Conservation (phyloP, 2,797 vertebrate genomes). For the Lacerta bilineata region DNA sequence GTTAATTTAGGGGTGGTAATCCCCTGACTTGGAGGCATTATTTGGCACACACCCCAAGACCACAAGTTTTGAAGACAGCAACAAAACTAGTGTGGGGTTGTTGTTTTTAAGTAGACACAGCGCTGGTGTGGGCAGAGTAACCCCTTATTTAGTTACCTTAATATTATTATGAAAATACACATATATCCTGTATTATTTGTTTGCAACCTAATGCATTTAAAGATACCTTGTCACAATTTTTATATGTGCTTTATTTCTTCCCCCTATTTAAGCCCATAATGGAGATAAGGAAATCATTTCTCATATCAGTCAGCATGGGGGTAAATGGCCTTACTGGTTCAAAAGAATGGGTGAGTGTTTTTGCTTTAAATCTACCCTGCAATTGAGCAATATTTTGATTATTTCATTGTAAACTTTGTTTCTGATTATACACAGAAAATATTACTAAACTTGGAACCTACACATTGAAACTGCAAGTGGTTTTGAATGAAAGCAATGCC, state of each 20-base stretch:
- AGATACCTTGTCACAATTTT: not conserved
- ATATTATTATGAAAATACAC: not conserved
- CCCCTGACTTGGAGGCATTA: no score
- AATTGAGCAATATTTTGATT: constrained; percentile 33
- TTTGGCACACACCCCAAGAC: no score
- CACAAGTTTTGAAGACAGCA: no score
- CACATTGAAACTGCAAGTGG: constrained; percentile 85
- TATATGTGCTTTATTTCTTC: constrained; percentile 50
- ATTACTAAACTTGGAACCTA: constrained; percentile 87
- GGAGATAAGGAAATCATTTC: constrained; percentile 81
- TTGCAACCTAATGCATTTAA: constrained; percentile 11
- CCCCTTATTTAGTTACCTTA: not conserved
- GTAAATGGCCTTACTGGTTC: constrained; percentile 90
- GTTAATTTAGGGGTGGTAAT: not conserved
- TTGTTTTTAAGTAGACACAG: no score
- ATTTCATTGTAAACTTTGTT: constrained; percentile 59
- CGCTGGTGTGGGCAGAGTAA: no score
- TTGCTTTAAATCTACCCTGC: constrained; percentile 34
- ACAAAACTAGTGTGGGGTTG: no score
- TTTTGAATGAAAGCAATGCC: constrained; percentile 83
- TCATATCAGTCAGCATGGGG: constrained; percentile 81
- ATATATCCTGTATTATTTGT: constrained; percentile 7
- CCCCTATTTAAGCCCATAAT: constrained; percentile 79
- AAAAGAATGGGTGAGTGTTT: constrained; percentile 87
- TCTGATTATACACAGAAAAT: constrained; percentile 79